phyloP scores from a whole-genome alignment of 2,888 invertebrate genomes.

The Acrobasis suavella region DNA sequence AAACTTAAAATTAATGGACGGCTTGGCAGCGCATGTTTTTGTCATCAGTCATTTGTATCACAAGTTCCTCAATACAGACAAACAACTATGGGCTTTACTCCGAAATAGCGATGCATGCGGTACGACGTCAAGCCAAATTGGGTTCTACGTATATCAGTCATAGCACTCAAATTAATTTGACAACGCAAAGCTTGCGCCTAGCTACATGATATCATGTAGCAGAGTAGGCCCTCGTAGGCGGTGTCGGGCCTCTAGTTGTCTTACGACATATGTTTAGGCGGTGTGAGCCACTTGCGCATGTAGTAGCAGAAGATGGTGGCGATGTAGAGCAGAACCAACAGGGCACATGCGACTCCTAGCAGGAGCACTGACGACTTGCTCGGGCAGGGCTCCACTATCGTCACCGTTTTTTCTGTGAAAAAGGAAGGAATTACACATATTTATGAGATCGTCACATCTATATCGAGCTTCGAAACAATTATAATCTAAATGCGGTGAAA shows the following conservation, averaged over 20 bases:
- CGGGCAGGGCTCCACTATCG: conserved; percentile 95
- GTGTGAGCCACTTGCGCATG: conserved; percentile 95
- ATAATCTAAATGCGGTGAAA: too few relatives aligned
- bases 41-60: conserved; percentile 75
- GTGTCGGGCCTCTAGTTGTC: conserved; percentile 32
- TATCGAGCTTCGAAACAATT: too few relatives aligned
- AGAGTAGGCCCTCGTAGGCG: conserved; percentile 7
- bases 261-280: conserved; percentile 89
- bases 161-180: too few relatives aligned
- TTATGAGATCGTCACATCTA: too few relatives aligned
- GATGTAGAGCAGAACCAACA: conserved; percentile 93
- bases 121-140: too few relatives aligned
- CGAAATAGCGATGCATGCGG: too few relatives aligned
- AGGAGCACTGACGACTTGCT: conserved; percentile 95
- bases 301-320: conserved; percentile 96
- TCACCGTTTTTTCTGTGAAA: conserved; percentile 92
- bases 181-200: too few relatives aligned
- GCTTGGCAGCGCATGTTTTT: conserved; percentile 44
- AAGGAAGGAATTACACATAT: conserved; percentile 27
- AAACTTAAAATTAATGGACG: conserved; percentile 50
- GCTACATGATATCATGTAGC: too few relatives aligned
- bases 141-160: too few relatives aligned
- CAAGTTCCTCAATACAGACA: conserved; percentile 57
- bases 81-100: conserved; percentile 26
- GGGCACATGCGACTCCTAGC: conserved; percentile 94